Percentiles rank a stretch among this genome's conserved stretches.
Conservation (phyloP, 2,888 invertebrate species). For the Phyllotreta cruciferae region DNA sequence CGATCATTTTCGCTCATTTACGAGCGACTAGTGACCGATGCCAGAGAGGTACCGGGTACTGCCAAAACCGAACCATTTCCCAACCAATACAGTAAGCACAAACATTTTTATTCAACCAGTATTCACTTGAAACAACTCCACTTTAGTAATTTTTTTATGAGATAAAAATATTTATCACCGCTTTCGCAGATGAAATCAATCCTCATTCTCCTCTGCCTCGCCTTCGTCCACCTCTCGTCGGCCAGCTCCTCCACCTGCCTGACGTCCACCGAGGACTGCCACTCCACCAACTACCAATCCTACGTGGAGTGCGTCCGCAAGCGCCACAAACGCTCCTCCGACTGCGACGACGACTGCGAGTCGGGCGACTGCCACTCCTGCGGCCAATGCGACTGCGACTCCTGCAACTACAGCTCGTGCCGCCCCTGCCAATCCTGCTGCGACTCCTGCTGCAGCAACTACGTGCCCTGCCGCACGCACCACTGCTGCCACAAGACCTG, state of each 20-base stretch:
- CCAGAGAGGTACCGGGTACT: no score
- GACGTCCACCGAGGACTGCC: conserved; percentile 45
- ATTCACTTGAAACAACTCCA: no score
- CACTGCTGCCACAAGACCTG: conserved; percentile 58
- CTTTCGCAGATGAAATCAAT: conserved; percentile 33
- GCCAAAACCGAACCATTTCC: no score
- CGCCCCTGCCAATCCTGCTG: conserved; percentile 47
- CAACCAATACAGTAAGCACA: no score
- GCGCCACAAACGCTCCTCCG: conserved; percentile 46
- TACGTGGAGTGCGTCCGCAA: conserved; percentile 54
- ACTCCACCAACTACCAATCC: conserved; percentile 50
- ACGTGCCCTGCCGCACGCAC: conserved; percentile 48
- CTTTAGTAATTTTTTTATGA: no score
- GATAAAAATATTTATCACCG: no score
- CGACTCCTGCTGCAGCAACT: conserved; percentile 46
- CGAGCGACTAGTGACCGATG: no score
- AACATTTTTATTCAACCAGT: no score
- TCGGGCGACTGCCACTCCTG: conserved; percentile 47
- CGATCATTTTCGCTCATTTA: neutral
- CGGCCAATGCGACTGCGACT: conserved; percentile 52
- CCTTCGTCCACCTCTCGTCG: conserved; percentile 3
- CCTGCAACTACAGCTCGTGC: conserved; percentile 46
- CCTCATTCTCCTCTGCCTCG: conserved; percentile 9
- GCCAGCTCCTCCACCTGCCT: conserved; percentile 24
- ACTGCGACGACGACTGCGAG: conserved; percentile 38